Evolutionary conservation across 1,140 invertebrate genomes (phyloP).

Genomic region (Pemphigus obesinymphae): DNA sequence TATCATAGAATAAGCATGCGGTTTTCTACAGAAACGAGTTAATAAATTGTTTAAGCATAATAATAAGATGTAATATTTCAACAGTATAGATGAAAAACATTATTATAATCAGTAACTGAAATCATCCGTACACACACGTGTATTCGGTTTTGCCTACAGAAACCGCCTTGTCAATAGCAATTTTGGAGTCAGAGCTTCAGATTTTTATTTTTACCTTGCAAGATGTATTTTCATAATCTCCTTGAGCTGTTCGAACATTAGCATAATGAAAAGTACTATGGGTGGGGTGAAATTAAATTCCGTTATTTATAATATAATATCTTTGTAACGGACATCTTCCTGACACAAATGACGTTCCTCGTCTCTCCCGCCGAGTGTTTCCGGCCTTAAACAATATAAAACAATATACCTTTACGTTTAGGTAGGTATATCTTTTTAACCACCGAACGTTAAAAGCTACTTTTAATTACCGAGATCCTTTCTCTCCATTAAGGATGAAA

Average conservation of each 20-base stretch:
- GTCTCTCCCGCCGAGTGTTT: constrained; percentile 32
- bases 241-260: constrained; percentile 12
- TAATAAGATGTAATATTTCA: too few species aligned
- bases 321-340: constrained; percentile 35
- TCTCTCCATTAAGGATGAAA: constrained; percentile 24
- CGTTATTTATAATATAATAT: constrained; percentile 39
- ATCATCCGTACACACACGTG: background rate
- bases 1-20: too few species aligned
- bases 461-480: constrained; percentile 39
- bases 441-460: constrained; percentile 38
- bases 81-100: too few species aligned
- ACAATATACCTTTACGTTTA: constrained; percentile 13
- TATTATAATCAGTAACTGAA: too few species aligned
- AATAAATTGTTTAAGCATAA: too few species aligned
- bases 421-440: constrained; percentile 26
- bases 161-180: background rate
- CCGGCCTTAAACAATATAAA: constrained; percentile 29
- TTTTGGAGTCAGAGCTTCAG: background rate
- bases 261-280: constrained; percentile 34
- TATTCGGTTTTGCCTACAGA: background rate
- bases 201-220: background rate
- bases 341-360: constrained; percentile 22
- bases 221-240: constrained; percentile 6
- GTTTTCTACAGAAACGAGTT: too few species aligned
- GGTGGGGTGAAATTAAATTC: constrained; percentile 7